Evolutionary conservation across 2,113 vertebrate genomes (phyloP).

Genomic region (Thamnaconus septentrionalis): DNA sequence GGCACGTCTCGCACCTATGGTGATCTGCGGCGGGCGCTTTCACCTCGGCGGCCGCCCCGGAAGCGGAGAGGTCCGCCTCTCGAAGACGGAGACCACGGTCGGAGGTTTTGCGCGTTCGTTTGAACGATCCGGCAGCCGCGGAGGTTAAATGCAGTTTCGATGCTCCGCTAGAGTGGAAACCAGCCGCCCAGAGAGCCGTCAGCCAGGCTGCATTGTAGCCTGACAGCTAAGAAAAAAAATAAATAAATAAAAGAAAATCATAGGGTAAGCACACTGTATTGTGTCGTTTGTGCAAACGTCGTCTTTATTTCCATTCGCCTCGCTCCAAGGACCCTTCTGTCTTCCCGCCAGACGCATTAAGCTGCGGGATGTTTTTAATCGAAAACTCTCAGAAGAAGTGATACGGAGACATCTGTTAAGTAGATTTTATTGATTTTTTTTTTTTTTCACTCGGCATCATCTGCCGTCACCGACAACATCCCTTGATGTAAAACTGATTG

Average conservation of each 20-base stretch:
- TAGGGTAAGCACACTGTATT: no score
- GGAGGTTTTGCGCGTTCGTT: constrained; percentile 10
- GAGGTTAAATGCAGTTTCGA: not conserved
- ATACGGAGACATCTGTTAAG: not conserved
- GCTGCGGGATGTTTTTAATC: not conserved
- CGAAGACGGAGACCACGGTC: constrained; percentile 16
- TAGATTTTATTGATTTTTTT: constrained; percentile 36
- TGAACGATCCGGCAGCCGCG: constrained; percentile 9
- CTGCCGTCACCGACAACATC: constrained; percentile 13
- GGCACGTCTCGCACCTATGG: not conserved
- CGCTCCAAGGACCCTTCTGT: no score
- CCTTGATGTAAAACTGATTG: constrained; percentile 39
- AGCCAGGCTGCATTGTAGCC: not conserved
- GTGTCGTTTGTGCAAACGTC: no score
- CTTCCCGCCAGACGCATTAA: not conserved
- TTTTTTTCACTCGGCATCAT: constrained; percentile 25
- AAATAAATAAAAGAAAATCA: no score
- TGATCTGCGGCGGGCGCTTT: constrained; percentile 10
- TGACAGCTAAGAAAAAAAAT: not conserved
- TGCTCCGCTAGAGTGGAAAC: not conserved
- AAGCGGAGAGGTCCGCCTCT: constrained; percentile 39
- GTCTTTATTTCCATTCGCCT: not conserved
- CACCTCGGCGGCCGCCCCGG: constrained; percentile 28
- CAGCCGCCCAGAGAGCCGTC: not conserved
- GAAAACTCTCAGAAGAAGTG: not conserved